Conservation (phyloP, 2,797 vertebrate species). For the Sebastes dallii region DNA sequence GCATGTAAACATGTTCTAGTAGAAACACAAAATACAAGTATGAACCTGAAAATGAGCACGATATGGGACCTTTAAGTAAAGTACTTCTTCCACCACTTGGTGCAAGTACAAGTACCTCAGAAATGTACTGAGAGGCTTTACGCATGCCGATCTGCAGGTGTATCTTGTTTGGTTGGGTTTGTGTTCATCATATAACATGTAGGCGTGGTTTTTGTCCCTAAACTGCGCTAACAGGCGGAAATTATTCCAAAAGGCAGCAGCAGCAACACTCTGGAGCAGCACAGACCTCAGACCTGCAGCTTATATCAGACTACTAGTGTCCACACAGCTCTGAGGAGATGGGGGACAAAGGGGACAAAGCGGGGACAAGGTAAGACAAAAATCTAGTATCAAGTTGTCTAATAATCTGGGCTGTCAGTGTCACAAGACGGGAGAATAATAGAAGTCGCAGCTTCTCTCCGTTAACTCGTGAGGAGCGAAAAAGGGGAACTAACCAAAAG, state of each 20-base stretch:
- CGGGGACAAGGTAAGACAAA: constrained; percentile 42
- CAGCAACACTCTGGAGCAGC: not conserved
- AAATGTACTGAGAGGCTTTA: no score
- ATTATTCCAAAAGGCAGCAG: not conserved
- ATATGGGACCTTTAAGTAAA: no score
- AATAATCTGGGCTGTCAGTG: not conserved
- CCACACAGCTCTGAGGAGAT: not conserved
- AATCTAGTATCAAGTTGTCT: no score
- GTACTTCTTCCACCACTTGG: no score
- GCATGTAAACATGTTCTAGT: no score
- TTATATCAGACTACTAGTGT: not conserved
- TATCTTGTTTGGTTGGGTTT: no score
- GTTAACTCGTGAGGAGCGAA: not conserved
- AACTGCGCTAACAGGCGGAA: constrained; percentile 23
- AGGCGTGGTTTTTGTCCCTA: constrained; percentile 6
- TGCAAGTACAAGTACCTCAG: no score
- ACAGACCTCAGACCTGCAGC: not conserved
- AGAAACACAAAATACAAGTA: no score
- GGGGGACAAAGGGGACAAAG: constrained; percentile 42
- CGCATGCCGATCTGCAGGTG: not conserved
- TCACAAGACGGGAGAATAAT: not conserved
- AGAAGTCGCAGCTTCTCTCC: not conserved
- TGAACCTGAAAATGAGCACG: no score
- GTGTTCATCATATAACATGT: not conserved
- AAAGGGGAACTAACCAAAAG: not conserved